Evolutionary conservation across 2,797 vertebrate genomes (phyloP).

Genomic region (Sciurus carolinensis): DNA sequence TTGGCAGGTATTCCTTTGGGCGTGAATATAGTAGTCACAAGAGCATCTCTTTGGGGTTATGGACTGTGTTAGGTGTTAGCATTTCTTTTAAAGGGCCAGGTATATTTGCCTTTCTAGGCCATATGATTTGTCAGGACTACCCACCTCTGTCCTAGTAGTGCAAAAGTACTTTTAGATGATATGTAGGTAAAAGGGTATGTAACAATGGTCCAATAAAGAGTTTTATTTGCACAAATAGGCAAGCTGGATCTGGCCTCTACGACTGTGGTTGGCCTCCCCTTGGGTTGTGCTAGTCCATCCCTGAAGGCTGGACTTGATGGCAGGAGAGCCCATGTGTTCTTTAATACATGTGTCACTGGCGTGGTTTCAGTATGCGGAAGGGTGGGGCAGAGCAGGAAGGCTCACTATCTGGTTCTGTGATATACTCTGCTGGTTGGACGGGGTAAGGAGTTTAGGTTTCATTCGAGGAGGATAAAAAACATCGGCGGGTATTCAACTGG

Average conservation of each 20-base stretch:
- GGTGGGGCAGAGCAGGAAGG: no score
- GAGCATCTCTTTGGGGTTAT: not conserved
- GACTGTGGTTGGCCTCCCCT: not conserved
- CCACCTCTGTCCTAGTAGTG: not conserved
- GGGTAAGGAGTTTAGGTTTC: not conserved
- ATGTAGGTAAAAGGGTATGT: not conserved
- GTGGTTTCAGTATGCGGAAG: not conserved
- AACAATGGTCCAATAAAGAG: not conserved
- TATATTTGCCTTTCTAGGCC: not conserved
- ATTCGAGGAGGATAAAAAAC: not conserved
- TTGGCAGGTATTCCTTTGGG: not conserved
- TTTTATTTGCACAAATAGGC: not conserved
- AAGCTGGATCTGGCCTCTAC: not conserved
- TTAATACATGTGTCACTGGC: not conserved
- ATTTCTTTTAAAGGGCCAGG: not conserved
- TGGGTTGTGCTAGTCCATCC: not conserved
- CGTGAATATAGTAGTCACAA: not conserved
- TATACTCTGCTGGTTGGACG: not conserved
- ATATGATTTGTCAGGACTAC: not conserved
- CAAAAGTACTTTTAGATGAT: not conserved
- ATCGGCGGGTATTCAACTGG: not conserved
- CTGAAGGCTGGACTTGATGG: not conserved
- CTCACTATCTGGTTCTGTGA: not conserved
- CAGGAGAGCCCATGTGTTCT: not conserved
- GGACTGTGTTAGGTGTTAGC: not conserved